Evolutionary conservation across 2,113 vertebrate species (phyloP), one percentile per base, ranked within the genome.

Genomic region (Tetrao urogallus): DNA sequence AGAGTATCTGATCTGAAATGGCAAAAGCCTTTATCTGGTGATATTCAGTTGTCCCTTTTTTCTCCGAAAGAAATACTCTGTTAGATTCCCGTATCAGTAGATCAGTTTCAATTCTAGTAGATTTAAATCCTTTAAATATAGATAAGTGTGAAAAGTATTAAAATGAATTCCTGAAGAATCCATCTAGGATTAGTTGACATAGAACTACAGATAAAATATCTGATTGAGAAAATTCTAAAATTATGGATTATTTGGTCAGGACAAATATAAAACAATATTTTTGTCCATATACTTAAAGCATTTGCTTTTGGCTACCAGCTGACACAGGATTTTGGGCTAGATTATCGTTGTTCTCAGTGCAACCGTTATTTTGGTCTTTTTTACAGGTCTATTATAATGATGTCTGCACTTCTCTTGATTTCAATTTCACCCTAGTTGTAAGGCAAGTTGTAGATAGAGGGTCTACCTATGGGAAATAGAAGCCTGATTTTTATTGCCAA

Each of bases 151-250:
- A 38, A 24, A 91, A 64, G 27, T 18, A 12, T 5, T 50, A 19
- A 43, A 57, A 42, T 8, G 48, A 47, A 52, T 7, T 71, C 5
- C 38, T 65, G 43, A 78, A 61, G 36, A 64, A 67, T 42, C 19
- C 4, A 11, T 42, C 2, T 20, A 64, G 24, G 5, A 10, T 56
- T 64, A 32, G 14, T 8, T 65, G 78, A 78, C 13, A 47, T 1
- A 54, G 40, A 22, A 52, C 5, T 18, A 6, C 1, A 6, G 30
- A 38, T 58, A 16, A 16, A n/a, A 17, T 5, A 0, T 66, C 22
- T 38, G 50, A 81, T 13, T 36, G 34, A 88, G 19, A 11, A 82
- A 60, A 22, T n/a, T 20, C 38, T 65, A 40, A 86, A 82, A 58
- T 32, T 1, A 45, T 3, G 18, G 11, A 24, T 89, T 83, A 50